Evolutionary conservation across 2,888 invertebrate genomes (phyloP), one percentile per base, ranked within the genome.

Genomic region (Escarpia spicata): DNA sequence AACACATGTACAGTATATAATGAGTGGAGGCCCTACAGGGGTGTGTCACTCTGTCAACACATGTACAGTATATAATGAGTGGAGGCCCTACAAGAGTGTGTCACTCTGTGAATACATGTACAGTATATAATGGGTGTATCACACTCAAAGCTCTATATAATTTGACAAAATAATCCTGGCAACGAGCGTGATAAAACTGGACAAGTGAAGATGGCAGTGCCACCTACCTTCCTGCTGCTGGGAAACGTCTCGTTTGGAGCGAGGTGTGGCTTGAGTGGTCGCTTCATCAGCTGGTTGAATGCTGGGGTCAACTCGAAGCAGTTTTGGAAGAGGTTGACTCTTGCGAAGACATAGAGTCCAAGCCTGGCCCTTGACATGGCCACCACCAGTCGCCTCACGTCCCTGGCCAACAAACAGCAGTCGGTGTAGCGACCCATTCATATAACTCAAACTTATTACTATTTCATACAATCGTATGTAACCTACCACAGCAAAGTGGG

Each of bases 301-400:
- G 99, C 99, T 9, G 99, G 99, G 90, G 98, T 98, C 58, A 99
- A 97, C 96, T 99, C 99, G 95, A 98, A 98, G 96, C 99, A 99
- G 97, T 99, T 99, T 96, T 98, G 97, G 97, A 99, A 99, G 91
- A 99, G 97, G 3, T 98, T 97, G 1, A 98, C 98, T 92, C 99
- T 97, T 0, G 98, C 99, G 97, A 99, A 99, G 58, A 99, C 98
- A 96, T 99, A 99, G 0, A 99, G 97, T 0, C 99, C 99, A 43
- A 99, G 97, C 19, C 99, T 97, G 0, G 99, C 99, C 95, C 99
- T 97, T 92, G 99, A 99, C 97, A 99, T 98, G 4, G 99, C 99
- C 4, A 99, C 99, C 91, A 99, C 98, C 94, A 99, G 97, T 96
- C 99, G 98, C 12, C 99, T 97, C 0, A 99, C 98, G 97, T 99